A percentile compares a stretch with the other conserved stretches of the same genome.
These are phyloP conservation scores for Megastigmus dorsalis DNA, from an alignment of 2,888 invertebrate species.

Conservation along the genomic window DNA sequence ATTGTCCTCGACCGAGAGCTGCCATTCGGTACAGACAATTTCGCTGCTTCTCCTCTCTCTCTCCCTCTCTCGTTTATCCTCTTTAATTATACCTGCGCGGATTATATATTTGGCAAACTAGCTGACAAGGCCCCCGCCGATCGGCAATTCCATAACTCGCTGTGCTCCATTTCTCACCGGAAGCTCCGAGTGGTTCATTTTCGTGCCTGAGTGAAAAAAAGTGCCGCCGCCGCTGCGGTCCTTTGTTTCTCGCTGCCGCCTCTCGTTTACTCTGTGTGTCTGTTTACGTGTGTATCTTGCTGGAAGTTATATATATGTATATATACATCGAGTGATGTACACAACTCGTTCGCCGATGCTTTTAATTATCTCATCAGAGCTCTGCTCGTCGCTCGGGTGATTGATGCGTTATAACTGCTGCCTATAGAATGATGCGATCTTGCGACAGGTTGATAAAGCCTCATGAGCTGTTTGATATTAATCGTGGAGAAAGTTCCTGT, in stretches of 20 bases:
- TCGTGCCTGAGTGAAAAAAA: constrained; percentile 15
- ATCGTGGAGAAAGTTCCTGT: neutral
- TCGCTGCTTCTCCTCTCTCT: neutral
- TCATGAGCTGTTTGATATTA: neutral
- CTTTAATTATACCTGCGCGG: constrained; percentile 35
- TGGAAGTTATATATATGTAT: too few species aligned
- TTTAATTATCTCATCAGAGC: constrained; percentile 20
- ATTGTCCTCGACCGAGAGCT: constrained; percentile 1
- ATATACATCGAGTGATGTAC: too few species aligned
- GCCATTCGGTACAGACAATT: constrained; percentile 16
- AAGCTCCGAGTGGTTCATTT: constrained; percentile 18
- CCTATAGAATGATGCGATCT: neutral
- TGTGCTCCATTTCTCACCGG: constrained; percentile 22
- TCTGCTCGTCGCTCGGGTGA: constrained; percentile 5
- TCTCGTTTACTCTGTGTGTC: neutral
- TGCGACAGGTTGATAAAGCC: neutral
- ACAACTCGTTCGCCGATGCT: neutral
- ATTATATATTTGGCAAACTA: neutral
- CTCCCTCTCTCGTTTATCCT: constrained; percentile 29
- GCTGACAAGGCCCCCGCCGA: constrained; percentile 7
- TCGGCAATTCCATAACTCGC: constrained; percentile 27
- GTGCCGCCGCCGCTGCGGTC: neutral
- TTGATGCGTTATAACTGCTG: constrained; percentile 5
- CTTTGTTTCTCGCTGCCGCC: constrained; percentile 35
- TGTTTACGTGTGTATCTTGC: neutral